Conservation (phyloP, 2,888 invertebrate genomes). For the Torymus aiolomorphi region DNA sequence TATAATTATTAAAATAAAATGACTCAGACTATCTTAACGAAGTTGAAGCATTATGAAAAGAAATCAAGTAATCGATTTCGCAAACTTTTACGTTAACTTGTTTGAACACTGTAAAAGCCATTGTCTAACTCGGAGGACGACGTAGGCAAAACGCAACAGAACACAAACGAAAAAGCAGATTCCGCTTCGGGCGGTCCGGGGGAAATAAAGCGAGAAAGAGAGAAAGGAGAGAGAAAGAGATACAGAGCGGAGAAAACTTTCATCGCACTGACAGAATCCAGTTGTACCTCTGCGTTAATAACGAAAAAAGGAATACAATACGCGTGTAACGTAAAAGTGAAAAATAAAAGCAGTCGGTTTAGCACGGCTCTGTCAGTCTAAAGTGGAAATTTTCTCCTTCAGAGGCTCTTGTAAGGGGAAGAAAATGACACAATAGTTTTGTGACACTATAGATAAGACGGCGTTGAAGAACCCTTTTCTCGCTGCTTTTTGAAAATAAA, state of each 20-base stretch:
- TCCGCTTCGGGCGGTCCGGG: conserved; percentile 7
- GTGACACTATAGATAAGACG: conserved; percentile 5
- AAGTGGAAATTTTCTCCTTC: neutral
- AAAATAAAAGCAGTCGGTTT: neutral
- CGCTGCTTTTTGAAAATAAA: neutral
- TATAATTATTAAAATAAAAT: too few species aligned
- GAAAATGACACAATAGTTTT: conserved; percentile 18
- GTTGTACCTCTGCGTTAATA: too few species aligned
- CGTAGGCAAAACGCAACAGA: conserved; percentile 27
- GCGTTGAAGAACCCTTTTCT: conserved; percentile 7
- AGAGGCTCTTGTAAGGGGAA: neutral
- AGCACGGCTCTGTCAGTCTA: conserved; percentile 6
- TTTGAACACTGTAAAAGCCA: too few species aligned
- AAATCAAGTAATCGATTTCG: too few species aligned
- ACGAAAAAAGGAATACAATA: neutral
- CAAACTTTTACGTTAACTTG: too few species aligned
- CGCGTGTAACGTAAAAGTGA: neutral
- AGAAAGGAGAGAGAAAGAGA: too few species aligned
- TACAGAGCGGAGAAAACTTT: conserved; percentile 30
- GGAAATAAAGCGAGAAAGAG: neutral
- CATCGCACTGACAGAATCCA: conserved; percentile 17
- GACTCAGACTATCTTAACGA: too few species aligned
- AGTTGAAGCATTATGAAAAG: too few species aligned
- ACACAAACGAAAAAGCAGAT: conserved; percentile 48
- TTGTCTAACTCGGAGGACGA: conserved; percentile 51